Conservation (phyloP, 2,113 vertebrate species). For the Gadus chalcogrammus region DNA sequence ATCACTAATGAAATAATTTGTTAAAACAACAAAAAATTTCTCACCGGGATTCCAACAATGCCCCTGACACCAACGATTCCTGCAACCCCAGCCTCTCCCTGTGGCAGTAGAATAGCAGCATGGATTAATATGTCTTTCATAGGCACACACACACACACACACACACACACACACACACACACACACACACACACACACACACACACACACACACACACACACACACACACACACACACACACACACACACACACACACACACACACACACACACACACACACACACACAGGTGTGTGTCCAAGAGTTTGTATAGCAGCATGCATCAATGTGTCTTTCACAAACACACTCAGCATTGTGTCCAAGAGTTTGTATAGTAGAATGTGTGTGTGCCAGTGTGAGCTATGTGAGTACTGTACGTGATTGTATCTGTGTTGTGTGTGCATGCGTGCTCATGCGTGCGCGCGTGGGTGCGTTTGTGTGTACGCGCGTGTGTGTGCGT, state of each 20-base stretch:
- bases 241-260: too few species aligned
- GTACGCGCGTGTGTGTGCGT: not conserved
- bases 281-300: not conserved
- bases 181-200: too few species aligned
- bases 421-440: not conserved
- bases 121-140: not conserved
- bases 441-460: too few species aligned
- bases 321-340: too few species aligned
- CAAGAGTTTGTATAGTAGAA: too few species aligned
- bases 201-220: too few species aligned
- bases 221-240: too few species aligned
- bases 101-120: slow-evolving; percentile 19
- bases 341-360: not conserved
- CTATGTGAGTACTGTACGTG: not conserved
- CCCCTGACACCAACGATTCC: slow-evolving; percentile 70
- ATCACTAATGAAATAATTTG: too few species aligned
- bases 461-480: not conserved
- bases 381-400: not conserved
- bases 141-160: not conserved
- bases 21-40: slow-evolving; percentile 28
- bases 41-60: slow-evolving; percentile 77
- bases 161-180: too few species aligned
- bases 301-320: too few species aligned
- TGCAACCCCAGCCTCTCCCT: slow-evolving; percentile 71
- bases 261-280: not conserved